Evolutionary conservation across 2,797 vertebrate species (phyloP), one percentile per base, ranked within the genome.

Genomic region (Sebastolobus alascanus): DNA sequence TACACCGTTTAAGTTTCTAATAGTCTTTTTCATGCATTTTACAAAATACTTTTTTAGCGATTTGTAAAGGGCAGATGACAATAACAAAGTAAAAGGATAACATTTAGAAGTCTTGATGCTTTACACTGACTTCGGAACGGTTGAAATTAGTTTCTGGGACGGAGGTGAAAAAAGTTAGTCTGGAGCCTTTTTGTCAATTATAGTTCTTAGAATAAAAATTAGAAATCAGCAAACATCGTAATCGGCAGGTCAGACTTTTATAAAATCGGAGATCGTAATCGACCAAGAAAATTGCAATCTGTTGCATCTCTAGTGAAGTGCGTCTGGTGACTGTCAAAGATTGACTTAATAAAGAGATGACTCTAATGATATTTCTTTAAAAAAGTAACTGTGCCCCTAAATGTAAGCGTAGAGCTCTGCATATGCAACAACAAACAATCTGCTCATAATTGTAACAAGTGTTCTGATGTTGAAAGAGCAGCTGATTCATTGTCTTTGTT

Each of bases 141-240:
- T 46, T 46, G 43, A 46, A 46, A 46, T 46, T 18, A 46, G 43
- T 46, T 46, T 46, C 43, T 18, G 16, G 43, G 16, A 46, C 6
- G 3, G 20, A n/a, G 20, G 0, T 52, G 50, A 52, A 52, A 52
- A 20, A 50, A n/a, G 20, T 52, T 52, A 52, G 50, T 52, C 43
- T 52, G 50, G 50, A 52, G 46, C 46, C 43, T 20, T 52, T 18
- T 18, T 52, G 46, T 52, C 46, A 52, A 20, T 52, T 52, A 52
- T 52, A n/a, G 46, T 52, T 50, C 18, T 50, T 50, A 50, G 46
- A 50, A 50, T 50, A 50, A 7, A 50, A 50, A 40, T 40, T 40
- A 0, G 0, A 40, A 40, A 40, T 40, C 38, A 40, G 38, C 38
- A 40, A 40, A 14, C 38, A 2, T 38, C 10, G 11, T 0, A 38